Conservation (phyloP, 1,140 invertebrate genomes). For the Solenopsis fugax region DNA sequence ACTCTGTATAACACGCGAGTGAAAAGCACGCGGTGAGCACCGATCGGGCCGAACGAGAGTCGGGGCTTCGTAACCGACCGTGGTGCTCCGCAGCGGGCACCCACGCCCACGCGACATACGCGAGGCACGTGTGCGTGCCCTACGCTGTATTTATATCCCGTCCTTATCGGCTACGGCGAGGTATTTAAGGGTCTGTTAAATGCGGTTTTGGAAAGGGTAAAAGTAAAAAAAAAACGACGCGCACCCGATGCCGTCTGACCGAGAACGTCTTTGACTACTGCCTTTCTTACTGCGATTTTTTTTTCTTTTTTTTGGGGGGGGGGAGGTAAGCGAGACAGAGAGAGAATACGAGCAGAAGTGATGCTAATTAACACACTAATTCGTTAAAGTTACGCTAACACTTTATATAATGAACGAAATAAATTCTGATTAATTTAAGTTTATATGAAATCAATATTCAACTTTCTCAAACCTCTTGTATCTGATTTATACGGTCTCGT, state of each 20-base stretch:
- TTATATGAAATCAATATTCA: not conserved
- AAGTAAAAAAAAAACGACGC: not conserved
- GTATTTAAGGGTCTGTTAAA: constrained; percentile 45
- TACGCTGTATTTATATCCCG: constrained; percentile 42
- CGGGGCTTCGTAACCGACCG: constrained; percentile 12
- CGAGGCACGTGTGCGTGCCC: constrained; percentile 41
- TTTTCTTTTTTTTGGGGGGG: not conserved
- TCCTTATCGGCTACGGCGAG: constrained; percentile 38
- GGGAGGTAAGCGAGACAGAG: not conserved
- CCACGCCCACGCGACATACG: constrained; percentile 47
- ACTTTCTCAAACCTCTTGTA: not conserved
- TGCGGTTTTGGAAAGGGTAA: not conserved
- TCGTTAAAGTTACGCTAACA: not conserved
- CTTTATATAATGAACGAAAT: not conserved
- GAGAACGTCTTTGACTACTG: constrained; percentile 8
- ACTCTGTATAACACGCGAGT: constrained; percentile 29
- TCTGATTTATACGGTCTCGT: not conserved
- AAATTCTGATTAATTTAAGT: constrained; percentile 12
- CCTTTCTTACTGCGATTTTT: not conserved
- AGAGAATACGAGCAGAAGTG: not conserved
- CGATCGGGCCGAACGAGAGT: constrained; percentile 47
- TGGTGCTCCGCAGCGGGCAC: constrained; percentile 40
- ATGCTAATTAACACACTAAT: not conserved
- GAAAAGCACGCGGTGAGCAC: constrained; percentile 5
- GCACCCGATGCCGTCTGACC: not conserved